These are phyloP conservation scores for Trichosurus vulpecula DNA, from an alignment of 2,797 vertebrate genomes.

Conservation along the genomic window DNA sequence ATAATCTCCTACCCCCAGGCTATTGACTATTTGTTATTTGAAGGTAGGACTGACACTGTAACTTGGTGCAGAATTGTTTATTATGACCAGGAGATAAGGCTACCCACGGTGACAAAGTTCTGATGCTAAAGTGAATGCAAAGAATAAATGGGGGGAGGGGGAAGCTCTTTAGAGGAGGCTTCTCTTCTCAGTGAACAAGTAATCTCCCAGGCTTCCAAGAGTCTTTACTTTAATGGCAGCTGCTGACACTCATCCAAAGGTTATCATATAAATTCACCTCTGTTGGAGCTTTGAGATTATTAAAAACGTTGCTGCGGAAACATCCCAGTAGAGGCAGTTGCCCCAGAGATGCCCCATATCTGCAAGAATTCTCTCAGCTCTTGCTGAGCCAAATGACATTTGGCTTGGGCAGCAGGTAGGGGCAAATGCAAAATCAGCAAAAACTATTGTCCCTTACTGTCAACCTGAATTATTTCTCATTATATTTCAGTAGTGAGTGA, in stretches of 20 bases:
- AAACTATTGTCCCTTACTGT: not conserved
- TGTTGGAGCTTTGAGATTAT: not conserved
- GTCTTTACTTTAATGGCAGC: not conserved
- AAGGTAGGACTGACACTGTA: not conserved
- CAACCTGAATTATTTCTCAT: conserved; percentile 17
- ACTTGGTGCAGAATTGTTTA: not conserved
- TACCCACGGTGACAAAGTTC: not conserved
- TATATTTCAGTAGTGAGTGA: not conserved
- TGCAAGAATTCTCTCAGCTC: not conserved
- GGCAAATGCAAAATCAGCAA: not conserved
- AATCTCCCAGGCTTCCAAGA: not conserved
- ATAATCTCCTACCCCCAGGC: not conserved
- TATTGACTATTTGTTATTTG: not conserved
- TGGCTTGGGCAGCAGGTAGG: not conserved
- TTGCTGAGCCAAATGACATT: not conserved
- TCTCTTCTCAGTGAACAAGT: not conserved
- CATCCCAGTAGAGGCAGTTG: not conserved
- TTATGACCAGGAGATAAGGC: not conserved
- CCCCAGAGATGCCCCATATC: not conserved
- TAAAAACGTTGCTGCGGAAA: not conserved
- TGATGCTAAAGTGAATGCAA: conserved; percentile 7
- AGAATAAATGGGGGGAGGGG: not conserved
- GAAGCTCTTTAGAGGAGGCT: not conserved
- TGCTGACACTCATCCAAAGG: not conserved
- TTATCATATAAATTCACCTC: not conserved